Evolutionary conservation across 2,797 vertebrate species (phyloP).

Genomic region (Tapera naevia): DNA sequence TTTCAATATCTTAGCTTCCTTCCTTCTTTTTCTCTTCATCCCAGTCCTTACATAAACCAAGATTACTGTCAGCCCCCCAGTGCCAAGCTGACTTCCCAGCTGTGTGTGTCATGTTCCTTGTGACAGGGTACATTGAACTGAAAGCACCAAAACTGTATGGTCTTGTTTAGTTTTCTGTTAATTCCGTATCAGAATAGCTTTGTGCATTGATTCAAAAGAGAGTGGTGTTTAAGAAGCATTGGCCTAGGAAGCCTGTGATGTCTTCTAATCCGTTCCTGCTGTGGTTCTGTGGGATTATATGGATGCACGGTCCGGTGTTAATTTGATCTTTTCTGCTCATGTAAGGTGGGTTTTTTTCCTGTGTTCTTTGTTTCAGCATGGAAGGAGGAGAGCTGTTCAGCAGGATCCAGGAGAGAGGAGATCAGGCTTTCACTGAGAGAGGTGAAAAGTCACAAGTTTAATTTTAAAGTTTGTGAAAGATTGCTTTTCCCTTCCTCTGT

Average conservation of each 20-base stretch:
- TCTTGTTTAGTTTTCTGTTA: not conserved
- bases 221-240: not conserved
- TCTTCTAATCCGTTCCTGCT: not conserved
- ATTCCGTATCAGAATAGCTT: not conserved
- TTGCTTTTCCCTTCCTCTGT: not conserved
- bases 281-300: not conserved
- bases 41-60: not conserved
- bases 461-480: not conserved
- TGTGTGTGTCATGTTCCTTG: not conserved
- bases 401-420: constrained; percentile 94
- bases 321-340: not conserved
- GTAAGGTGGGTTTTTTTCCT: not conserved
- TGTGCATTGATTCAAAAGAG: not conserved
- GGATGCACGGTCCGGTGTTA: not conserved
- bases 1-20: not conserved
- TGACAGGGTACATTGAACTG: not conserved
- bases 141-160: not conserved
- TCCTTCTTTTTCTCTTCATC: not conserved
- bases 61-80: not conserved
- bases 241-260: not conserved
- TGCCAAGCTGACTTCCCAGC: not conserved
- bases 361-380: constrained; percentile 84
- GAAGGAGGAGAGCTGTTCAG: constrained; percentile 96
- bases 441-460: constrained; percentile 75
- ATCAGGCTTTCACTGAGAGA: constrained; percentile 98